These are phyloP conservation scores for Coenonympha arcania DNA, from an alignment of 2,888 invertebrate species.

Conservation along the genomic window DNA sequence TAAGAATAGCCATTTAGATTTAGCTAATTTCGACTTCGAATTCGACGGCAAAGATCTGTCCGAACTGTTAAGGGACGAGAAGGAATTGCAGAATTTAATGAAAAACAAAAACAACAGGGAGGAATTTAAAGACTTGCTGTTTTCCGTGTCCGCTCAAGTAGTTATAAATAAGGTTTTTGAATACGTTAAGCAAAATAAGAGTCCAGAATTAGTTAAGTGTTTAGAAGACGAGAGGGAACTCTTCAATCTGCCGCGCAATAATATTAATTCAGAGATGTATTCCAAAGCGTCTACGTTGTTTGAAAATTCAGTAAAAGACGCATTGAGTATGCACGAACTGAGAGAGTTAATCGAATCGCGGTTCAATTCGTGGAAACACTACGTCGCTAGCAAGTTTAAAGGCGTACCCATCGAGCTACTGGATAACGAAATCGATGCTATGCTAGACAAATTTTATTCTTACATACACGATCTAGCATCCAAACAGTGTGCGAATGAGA, in stretches of 20 bases:
- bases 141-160: conserved; percentile 59
- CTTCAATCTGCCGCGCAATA: conserved; percentile 43
- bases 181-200: conserved; percentile 54
- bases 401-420: conserved; percentile 52
- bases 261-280: conserved; percentile 49
- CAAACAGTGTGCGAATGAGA: conserved; percentile 43
- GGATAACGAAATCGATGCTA: conserved; percentile 55
- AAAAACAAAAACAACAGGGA: conserved; percentile 51
- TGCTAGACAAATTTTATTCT: conserved; percentile 57
- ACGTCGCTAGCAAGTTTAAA: conserved; percentile 52
- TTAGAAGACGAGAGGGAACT: conserved; percentile 50
- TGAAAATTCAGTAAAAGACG: conserved; percentile 60
- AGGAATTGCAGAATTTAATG: conserved; percentile 47
- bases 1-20: conserved; percentile 50
- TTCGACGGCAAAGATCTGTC: conserved; percentile 54
- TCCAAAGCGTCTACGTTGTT: conserved; percentile 51
- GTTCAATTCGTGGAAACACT: conserved; percentile 58
- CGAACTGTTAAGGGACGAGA: conserved; percentile 53
- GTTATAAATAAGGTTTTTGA: conserved; percentile 62
- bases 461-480: conserved; percentile 55
- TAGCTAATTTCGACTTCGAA: conserved; percentile 54
- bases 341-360: conserved; percentile 48
- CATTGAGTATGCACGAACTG: conserved; percentile 55
- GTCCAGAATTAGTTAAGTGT: conserved; percentile 49
- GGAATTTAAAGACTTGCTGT: conserved; percentile 54